A percentile compares a stretch with the other conserved stretches of the same genome.
Conservation (phyloP, 2,113 vertebrate genomes). For the Lophius piscatorius region DNA sequence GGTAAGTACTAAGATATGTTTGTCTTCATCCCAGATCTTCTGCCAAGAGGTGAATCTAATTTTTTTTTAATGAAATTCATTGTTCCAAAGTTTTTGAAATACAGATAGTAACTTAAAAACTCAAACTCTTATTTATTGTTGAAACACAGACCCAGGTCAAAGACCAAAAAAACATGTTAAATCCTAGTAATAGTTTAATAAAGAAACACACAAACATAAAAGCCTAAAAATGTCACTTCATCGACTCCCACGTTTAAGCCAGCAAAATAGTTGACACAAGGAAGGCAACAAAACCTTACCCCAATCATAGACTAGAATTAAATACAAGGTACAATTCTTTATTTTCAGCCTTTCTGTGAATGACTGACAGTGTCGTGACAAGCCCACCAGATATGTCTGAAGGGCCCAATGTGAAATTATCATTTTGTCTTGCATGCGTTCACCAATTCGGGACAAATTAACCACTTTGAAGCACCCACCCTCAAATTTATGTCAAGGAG, state of each 20-base stretch:
- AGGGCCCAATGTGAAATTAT: slow-evolving; percentile 64
- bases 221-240: slow-evolving; percentile 64
- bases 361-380: slow-evolving; percentile 73
- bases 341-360: slow-evolving; percentile 59
- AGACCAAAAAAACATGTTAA: slow-evolving; percentile 60
- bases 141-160: slow-evolving; percentile 54
- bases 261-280: slow-evolving; percentile 52
- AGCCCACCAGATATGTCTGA: slow-evolving; percentile 63
- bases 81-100: slow-evolving; percentile 60
- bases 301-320: slow-evolving; percentile 64
- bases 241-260: slow-evolving; percentile 52
- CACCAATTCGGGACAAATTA: slow-evolving; percentile 60
- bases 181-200: slow-evolving; percentile 72
- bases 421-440: slow-evolving; percentile 65
- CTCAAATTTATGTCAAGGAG: slow-evolving; percentile 49
- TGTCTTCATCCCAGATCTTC: slow-evolving; percentile 26
- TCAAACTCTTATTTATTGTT: slow-evolving; percentile 48
- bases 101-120: slow-evolving; percentile 65
- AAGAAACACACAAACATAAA: slow-evolving; percentile 72
- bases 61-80: slow-evolving; percentile 46
- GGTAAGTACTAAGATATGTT: slow-evolving; percentile 43
- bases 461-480: slow-evolving; percentile 38
- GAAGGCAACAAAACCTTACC: slow-evolving; percentile 61
- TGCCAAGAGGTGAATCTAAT: slow-evolving; percentile 31
- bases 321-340: slow-evolving; percentile 75